A percentile compares a stretch with the other conserved stretches of the same genome.
Evolutionary conservation across 2,797 vertebrate species (phyloP).

Genomic region (Paramormyrops hopkinsi): DNA sequence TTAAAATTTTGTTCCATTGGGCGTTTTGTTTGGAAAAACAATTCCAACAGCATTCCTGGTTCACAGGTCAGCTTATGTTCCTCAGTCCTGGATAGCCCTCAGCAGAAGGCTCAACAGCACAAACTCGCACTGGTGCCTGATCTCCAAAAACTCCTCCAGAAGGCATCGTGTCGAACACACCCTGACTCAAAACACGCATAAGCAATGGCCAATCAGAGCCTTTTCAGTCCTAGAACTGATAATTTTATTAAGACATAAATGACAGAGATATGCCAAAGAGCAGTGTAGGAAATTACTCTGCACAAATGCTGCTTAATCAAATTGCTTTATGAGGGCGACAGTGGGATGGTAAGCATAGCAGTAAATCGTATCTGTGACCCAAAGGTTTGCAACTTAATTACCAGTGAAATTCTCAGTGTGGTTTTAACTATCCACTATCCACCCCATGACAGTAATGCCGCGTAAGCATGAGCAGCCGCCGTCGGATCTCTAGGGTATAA

Average conservation of each 20-base stretch:
- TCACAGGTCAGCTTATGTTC: background rate
- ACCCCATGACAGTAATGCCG: background rate
- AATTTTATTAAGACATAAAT: background rate
- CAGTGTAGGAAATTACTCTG: background rate
- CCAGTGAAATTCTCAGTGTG: background rate
- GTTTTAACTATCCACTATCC: background rate
- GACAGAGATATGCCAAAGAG: background rate
- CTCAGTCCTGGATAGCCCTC: background rate
- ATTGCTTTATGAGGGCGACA: background rate
- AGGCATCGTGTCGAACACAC: background rate
- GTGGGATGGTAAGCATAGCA: background rate
- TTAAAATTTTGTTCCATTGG: background rate
- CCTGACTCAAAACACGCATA: background rate
- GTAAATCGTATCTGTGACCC: background rate
- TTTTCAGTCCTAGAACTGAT: background rate
- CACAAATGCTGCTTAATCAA: background rate
- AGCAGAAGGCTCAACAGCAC: background rate
- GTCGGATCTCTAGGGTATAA: background rate
- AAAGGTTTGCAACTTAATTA: background rate
- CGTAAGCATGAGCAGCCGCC: background rate
- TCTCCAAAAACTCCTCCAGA: background rate
- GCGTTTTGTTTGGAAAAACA: background rate
- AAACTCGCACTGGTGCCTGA: background rate
- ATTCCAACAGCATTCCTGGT: background rate
- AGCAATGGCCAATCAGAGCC: background rate